phyloP scores from a whole-genome alignment of 2,797 vertebrate species.

The Cirrhinus mrigala region DNA sequence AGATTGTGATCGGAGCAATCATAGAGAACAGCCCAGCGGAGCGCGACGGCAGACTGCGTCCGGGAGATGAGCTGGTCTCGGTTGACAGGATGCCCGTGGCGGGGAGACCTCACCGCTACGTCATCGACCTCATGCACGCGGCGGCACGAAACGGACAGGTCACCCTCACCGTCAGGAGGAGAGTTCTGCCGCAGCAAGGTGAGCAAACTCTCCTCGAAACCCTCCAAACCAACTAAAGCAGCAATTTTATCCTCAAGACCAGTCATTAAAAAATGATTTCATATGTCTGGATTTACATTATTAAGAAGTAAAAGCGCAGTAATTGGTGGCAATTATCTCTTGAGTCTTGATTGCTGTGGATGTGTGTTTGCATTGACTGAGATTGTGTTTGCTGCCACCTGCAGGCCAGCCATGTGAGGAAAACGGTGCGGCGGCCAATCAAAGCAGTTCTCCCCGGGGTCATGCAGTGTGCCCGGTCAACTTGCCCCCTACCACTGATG shows the following conservation, averaged over 20 bases:
- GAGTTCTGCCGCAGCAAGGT: conserved; percentile 82
- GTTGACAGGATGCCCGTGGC: conserved; percentile 97
- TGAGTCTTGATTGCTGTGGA: conserved; percentile 17
- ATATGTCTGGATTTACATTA: not conserved
- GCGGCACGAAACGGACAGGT: conserved; percentile 98
- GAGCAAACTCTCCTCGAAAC: conserved; percentile 16
- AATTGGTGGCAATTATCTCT: not conserved
- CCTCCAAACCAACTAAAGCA: not conserved
- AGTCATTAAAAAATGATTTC: not conserved
- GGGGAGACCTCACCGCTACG: conserved; percentile 97
- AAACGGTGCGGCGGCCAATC: conserved; percentile 93
- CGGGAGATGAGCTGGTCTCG: conserved; percentile 95
- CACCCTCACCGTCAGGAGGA: conserved; percentile 96
- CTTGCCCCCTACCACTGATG: conserved; percentile 89
- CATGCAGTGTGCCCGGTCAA: conserved; percentile 83
- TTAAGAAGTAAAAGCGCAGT: not conserved
- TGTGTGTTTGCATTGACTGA: conserved; percentile 18
- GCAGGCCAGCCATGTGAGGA: conserved; percentile 92
- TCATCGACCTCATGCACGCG: conserved; percentile 99
- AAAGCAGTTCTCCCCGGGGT: conserved; percentile 95
- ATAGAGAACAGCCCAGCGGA: conserved; percentile 99
- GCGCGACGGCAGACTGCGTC: conserved; percentile 93
- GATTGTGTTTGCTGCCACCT: conserved; percentile 61
- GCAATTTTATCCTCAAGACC: not conserved
- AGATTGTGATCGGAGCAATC: conserved; percentile 98